Evolutionary conservation across 2,113 vertebrate genomes (phyloP).

Genomic region (Chelonoidis abingdonii): DNA sequence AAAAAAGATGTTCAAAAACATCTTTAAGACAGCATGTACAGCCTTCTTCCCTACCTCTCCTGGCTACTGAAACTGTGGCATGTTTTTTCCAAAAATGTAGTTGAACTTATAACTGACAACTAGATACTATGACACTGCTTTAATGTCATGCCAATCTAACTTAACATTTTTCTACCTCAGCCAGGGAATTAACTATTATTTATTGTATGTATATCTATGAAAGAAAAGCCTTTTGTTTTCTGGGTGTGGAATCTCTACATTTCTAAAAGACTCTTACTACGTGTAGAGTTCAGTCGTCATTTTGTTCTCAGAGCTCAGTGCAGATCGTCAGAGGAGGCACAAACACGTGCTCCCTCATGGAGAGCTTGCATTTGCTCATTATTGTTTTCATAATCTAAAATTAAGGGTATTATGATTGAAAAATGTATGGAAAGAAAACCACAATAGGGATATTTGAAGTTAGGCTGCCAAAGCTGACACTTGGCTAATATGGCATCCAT

Average conservation of each 20-base stretch:
- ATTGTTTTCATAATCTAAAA: background rate
- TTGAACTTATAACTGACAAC: background rate
- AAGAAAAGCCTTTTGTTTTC: background rate
- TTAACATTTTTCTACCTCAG: no score
- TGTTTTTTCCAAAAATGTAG: no score
- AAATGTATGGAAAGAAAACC: background rate
- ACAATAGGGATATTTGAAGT: background rate
- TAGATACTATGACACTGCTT: background rate
- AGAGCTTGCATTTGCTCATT: background rate
- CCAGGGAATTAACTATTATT: background rate
- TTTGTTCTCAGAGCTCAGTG: background rate
- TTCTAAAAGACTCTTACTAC: background rate
- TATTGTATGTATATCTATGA: background rate
- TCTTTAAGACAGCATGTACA: background rate
- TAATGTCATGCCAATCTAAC: background rate
- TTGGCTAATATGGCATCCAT: background rate
- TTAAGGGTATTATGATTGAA: background rate
- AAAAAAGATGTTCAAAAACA: background rate
- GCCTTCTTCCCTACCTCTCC: background rate
- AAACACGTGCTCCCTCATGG: background rate
- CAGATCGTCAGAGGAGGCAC: background rate
- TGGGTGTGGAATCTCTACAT: background rate
- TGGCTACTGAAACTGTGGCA: background rate
- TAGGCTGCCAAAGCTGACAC: no score
- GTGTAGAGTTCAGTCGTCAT: rapidly evolving